Conservation (phyloP, 2,797 vertebrate species). For the Pseudochirops corinnae region DNA sequence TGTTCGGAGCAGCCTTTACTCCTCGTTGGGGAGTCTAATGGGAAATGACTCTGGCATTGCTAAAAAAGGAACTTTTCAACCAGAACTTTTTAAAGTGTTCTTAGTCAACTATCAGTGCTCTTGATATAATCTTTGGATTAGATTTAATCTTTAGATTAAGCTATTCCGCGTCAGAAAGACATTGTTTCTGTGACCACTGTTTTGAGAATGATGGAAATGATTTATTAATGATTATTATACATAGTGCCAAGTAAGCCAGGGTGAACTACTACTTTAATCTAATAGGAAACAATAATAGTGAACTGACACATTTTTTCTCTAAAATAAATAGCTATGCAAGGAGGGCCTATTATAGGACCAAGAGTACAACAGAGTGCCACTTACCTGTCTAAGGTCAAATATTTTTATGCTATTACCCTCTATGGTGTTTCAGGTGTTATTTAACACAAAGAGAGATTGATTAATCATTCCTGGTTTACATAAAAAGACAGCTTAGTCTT, state of each 20-base stretch:
- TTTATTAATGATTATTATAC: neutral
- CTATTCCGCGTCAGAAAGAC: neutral
- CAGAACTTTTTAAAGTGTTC: neutral
- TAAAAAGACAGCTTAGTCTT: neutral
- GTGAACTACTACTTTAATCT: neutral
- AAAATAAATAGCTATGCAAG: neutral
- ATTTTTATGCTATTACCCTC: neutral
- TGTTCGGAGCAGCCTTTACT: neutral
- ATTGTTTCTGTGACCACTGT: neutral
- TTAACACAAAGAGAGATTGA: conserved; percentile 53
- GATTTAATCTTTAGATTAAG: neutral
- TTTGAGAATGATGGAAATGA: neutral
- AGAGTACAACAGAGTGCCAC: neutral
- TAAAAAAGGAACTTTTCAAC: neutral
- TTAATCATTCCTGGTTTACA: conserved; percentile 31
- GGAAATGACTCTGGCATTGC: neutral
- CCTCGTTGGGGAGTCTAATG: neutral
- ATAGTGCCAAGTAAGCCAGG: neutral
- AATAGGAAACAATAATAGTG: neutral
- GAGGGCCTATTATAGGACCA: neutral
- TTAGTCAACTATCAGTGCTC: neutral
- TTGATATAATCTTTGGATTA: neutral
- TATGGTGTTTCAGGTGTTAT: conserved; percentile 30
- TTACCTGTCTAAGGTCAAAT: neutral
- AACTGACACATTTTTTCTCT: neutral